phyloP scores from a whole-genome alignment of 2,888 invertebrate genomes.

The Netelia inedita region DNA sequence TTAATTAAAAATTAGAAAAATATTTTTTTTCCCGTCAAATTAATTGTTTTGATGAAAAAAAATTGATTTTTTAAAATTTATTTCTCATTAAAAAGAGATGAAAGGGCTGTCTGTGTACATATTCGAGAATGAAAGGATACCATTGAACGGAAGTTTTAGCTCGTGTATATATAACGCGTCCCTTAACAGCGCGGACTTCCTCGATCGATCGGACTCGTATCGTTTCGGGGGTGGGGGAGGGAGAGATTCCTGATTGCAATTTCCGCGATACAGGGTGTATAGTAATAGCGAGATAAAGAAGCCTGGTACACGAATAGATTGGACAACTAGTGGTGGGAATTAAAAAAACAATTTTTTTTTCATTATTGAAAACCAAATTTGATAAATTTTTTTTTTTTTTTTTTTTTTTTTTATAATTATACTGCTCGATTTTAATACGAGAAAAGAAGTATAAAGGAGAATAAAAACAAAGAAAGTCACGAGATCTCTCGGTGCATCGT shows the following conservation, averaged over 20 bases:
- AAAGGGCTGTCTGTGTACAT: conserved; percentile 33
- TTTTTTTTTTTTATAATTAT: background rate
- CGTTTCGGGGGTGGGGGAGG: conserved; percentile 52
- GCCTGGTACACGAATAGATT: background rate
- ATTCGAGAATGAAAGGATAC: conserved; percentile 22
- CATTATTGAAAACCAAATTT: background rate
- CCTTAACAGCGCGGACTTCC: background rate
- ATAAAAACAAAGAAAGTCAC: background rate
- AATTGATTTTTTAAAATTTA: background rate
- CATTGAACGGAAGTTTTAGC: conserved; percentile 47
- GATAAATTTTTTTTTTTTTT: background rate
- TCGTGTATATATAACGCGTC: conserved; percentile 3
- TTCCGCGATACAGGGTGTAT: conserved; percentile 32
- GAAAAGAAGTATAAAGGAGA: conserved; percentile 10
- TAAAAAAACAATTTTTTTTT: background rate
- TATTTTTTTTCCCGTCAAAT: background rate
- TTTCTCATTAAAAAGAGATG: conserved; percentile 15
- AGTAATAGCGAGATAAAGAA: conserved; percentile 38
- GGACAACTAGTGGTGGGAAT: background rate
- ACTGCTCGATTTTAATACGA: background rate
- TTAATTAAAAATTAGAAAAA: no score
- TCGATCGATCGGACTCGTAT: conserved; percentile 52
- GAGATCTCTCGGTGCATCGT: conserved; percentile 27
- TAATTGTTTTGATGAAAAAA: background rate
- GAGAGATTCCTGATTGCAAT: conserved; percentile 45